Evolutionary conservation across 2,113 vertebrate species (phyloP).

Genomic region (Saccopteryx leptura): DNA sequence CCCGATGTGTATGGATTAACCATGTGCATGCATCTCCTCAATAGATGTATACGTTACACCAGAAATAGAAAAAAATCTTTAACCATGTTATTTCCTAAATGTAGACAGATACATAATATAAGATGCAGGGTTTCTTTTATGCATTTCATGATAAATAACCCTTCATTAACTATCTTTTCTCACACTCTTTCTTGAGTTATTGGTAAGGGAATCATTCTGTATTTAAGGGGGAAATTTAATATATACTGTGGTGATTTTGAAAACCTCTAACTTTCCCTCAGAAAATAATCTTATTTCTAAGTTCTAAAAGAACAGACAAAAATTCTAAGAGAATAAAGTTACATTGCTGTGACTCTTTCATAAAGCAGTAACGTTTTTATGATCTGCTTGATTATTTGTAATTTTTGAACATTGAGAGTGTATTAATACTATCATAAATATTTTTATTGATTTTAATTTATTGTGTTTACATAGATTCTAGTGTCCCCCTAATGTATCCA

Average conservation of each 20-base stretch:
- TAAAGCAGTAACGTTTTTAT: not conserved
- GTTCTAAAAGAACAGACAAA: not conserved
- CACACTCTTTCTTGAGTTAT: not conserved
- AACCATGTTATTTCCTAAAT: not conserved
- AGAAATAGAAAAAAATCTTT: not conserved
- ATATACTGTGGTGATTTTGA: not conserved
- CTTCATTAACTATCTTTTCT: not conserved
- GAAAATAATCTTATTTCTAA: not conserved
- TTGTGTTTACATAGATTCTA: no score
- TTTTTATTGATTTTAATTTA: not conserved
- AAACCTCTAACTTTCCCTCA: not conserved
- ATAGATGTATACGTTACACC: not conserved
- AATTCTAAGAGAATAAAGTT: conserved; percentile 6
- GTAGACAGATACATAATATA: not conserved
- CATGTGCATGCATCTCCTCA: not conserved
- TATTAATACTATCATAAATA: not conserved
- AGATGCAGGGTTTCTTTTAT: not conserved
- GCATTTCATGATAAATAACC: not conserved
- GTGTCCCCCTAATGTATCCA: no score
- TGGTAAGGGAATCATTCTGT: not conserved
- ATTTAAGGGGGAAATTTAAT: not conserved
- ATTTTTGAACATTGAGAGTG: not conserved
- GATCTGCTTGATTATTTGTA: not conserved
- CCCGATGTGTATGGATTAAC: not conserved
- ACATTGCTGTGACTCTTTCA: not conserved